These are phyloP conservation scores for Bombyx mandarina DNA, from an alignment of 1,140 invertebrate species.

Conservation along the genomic window DNA sequence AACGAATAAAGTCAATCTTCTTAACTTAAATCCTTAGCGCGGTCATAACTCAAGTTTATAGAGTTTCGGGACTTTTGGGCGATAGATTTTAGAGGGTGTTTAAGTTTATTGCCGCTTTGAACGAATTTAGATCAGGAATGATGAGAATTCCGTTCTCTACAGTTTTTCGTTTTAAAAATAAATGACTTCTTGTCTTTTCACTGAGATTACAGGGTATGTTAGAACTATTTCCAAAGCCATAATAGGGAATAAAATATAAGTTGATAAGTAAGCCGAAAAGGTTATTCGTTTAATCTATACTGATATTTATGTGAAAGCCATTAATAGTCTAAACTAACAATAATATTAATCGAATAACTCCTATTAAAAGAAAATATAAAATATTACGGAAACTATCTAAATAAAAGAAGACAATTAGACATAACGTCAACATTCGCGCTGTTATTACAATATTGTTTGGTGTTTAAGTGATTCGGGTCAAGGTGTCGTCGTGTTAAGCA, in stretches of 20 bases:
- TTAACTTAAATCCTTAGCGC: slow-evolving; percentile 45
- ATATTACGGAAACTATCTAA: neutral
- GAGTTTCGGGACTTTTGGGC: slow-evolving; percentile 46
- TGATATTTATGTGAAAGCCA: neutral
- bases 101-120: slow-evolving; percentile 15
- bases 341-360: too few species aligned
- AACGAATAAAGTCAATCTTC: slow-evolving; percentile 51
- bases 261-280: neutral
- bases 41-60: slow-evolving; percentile 61
- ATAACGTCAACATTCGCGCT: neutral
- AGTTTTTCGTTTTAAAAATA: neutral
- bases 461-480: slow-evolving; percentile 22
- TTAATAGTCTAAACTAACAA: neutral
- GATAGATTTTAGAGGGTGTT: slow-evolving; percentile 21
- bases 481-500: slow-evolving; percentile 16
- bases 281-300: neutral
- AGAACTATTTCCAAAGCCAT: too few species aligned
- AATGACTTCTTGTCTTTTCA: too few species aligned
- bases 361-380: neutral
- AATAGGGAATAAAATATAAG: neutral
- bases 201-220: too few species aligned
- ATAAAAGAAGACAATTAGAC: slow-evolving; percentile 1
- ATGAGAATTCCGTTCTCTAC: neutral
- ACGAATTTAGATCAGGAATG: slow-evolving; percentile 6
- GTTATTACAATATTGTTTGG: slow-evolving; percentile 8